phyloP scores from a whole-genome alignment of 2,113 vertebrate genomes.

The Corythaeola cristata region DNA sequence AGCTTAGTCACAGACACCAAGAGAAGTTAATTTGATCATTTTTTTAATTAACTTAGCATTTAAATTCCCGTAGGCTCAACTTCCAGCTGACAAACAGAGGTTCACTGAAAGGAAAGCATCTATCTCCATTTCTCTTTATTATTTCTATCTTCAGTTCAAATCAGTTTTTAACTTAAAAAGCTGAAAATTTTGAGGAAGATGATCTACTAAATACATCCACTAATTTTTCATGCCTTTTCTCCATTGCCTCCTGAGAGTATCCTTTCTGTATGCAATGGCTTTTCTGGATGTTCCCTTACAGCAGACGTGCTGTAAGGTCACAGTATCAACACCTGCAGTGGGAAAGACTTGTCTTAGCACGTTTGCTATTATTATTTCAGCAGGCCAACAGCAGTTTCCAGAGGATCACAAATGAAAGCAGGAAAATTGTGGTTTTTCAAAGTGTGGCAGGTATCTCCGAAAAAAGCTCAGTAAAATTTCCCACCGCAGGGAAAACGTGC shows the following conservation, averaged over 20 bases:
- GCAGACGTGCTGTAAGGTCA: not conserved
- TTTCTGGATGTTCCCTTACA: not conserved
- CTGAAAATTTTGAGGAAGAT: not conserved
- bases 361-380: constrained; percentile 11
- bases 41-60: not conserved
- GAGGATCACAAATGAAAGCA: not conserved
- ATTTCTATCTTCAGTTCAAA: not conserved
- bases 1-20: not conserved
- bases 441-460: not conserved
- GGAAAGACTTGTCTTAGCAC: not conserved
- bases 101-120: not conserved
- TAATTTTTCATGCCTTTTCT: not conserved
- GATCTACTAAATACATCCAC: not conserved
- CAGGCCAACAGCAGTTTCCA: not conserved
- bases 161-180: not conserved
- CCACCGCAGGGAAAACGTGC: accelerated
- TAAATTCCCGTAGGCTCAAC: not conserved
- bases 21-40: not conserved
- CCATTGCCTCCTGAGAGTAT: not conserved
- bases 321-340: not conserved
- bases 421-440: not conserved
- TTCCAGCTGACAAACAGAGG: not conserved
- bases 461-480: not conserved
- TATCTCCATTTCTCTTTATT: not conserved
- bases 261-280: not conserved